A percentile compares a stretch with the other conserved stretches of the same genome.
These are phyloP conservation scores for Xestobium rufovillosum DNA, from an alignment of 2,888 invertebrate genomes.

Conservation along the genomic window DNA sequence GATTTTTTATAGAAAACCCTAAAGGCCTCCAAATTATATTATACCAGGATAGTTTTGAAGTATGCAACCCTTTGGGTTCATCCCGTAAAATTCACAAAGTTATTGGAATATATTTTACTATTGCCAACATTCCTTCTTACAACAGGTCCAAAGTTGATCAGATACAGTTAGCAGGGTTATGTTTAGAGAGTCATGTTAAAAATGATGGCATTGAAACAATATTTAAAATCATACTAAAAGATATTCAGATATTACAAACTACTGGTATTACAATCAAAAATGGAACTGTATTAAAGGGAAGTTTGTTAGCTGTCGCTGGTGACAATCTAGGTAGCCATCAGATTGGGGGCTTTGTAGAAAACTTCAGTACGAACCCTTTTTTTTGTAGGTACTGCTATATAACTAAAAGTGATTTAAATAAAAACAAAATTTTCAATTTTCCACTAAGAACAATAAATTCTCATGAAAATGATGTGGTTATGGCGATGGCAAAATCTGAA, in stretches of 20 bases:
- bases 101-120: constrained; percentile 24
- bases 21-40: constrained; percentile 20
- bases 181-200: constrained; percentile 20
- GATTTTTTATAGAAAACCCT: constrained; percentile 10
- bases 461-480: not conserved
- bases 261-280: constrained; percentile 17
- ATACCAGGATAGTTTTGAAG: constrained; percentile 28
- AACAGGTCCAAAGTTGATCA: constrained; percentile 21
- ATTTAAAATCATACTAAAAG: constrained; percentile 20
- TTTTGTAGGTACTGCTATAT: constrained; percentile 28
- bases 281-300: constrained; percentile 17
- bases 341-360: constrained; percentile 30
- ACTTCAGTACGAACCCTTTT: constrained; percentile 23
- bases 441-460: not conserved
- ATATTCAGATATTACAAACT: constrained; percentile 22
- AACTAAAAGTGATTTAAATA: constrained; percentile 7
- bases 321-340: constrained; percentile 28
- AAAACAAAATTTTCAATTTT: not conserved
- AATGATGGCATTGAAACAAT: constrained; percentile 22
- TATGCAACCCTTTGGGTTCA: constrained; percentile 27
- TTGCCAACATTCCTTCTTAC: constrained; percentile 23
- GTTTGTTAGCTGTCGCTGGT: constrained; percentile 22
- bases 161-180: constrained; percentile 26
- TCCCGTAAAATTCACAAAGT: constrained; percentile 26
- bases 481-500: not conserved